Percentiles rank a stretch among this genome's conserved stretches.
Conservation (phyloP, 2,888 invertebrate genomes). For the Timema cristinae region DNA sequence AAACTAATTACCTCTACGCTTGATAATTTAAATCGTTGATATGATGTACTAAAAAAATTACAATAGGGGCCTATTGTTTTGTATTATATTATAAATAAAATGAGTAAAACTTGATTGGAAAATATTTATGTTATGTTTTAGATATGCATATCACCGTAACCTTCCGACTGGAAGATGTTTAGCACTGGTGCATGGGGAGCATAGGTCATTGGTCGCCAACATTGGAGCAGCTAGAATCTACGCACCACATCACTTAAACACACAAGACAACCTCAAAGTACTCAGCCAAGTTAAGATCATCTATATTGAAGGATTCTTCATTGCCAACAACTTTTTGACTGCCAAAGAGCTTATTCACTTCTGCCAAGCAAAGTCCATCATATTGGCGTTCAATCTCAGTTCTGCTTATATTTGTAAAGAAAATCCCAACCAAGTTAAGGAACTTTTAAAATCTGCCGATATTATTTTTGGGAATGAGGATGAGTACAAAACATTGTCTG, state of each 20-base stretch:
- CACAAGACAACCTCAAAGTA: slow-evolving; percentile 34
- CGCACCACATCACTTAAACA: slow-evolving; percentile 41
- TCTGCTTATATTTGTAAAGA: slow-evolving; percentile 51
- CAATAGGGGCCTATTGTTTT: too few relatives aligned
- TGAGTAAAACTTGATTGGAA: too few relatives aligned
- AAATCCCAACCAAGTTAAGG: slow-evolving; percentile 43
- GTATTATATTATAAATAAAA: too few relatives aligned
- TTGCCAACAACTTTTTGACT: slow-evolving; percentile 49
- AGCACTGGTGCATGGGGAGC: slow-evolving; percentile 47
- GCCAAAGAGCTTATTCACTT: slow-evolving; percentile 47
- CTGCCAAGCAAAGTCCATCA: slow-evolving; percentile 42
- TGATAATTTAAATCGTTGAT: too few relatives aligned
- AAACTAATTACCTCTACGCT: too few relatives aligned
- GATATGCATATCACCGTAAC: slow-evolving; percentile 40
- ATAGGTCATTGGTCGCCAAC: slow-evolving; percentile 51
- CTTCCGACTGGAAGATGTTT: slow-evolving; percentile 51
- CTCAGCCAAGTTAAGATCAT: slow-evolving; percentile 41
- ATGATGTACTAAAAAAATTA: too few relatives aligned
- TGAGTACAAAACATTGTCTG: slow-evolving; percentile 50
- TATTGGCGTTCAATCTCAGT: slow-evolving; percentile 52
- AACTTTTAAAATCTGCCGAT: slow-evolving; percentile 47
- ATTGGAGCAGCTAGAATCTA: slow-evolving; percentile 53
- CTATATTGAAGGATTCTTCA: slow-evolving; percentile 57
- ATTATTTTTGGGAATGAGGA: slow-evolving; percentile 54
- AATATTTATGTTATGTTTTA: slow-evolving; percentile 28